Percentiles rank a stretch among this genome's conserved stretches.
Conservation (phyloP, 2,113 vertebrate genomes). For the Danionella cerebrum region DNA sequence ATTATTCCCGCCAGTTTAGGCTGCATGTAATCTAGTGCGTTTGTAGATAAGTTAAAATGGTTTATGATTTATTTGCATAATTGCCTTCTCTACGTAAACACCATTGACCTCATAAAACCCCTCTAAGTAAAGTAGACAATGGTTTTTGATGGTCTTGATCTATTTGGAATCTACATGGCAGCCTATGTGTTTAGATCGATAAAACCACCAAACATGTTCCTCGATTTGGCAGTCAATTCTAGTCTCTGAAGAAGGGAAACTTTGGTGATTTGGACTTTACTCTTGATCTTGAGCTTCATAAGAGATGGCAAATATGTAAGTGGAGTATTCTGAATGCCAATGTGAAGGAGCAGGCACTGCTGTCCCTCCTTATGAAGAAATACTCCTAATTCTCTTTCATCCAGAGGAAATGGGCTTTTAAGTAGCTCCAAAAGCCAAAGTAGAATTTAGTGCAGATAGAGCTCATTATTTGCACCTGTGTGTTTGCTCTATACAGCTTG, state of each 20-base stretch:
- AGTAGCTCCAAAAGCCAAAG: slow-evolving; percentile 52
- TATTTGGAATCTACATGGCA: background rate
- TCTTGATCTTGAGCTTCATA: slow-evolving; percentile 67
- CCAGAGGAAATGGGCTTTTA: slow-evolving; percentile 56
- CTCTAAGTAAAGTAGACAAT: slow-evolving; percentile 83
- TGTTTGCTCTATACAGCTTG: slow-evolving; percentile 82
- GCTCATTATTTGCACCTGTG: slow-evolving; percentile 48
- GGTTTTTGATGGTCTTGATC: slow-evolving; percentile 18
- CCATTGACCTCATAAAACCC: slow-evolving; percentile 81
- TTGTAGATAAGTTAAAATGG: slow-evolving; percentile 54
- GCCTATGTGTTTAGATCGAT: background rate
- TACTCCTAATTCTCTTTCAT: slow-evolving; percentile 66
- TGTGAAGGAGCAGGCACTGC: slow-evolving; percentile 83
- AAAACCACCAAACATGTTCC: no score
- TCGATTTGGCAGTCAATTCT: background rate
- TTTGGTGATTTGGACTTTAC: slow-evolving; percentile 53
- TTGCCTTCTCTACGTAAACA: slow-evolving; percentile 97
- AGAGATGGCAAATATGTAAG: slow-evolving; percentile 99
- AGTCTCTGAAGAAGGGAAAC: background rate
- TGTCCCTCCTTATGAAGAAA: slow-evolving; percentile 80
- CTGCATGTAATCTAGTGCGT: slow-evolving; percentile 82
- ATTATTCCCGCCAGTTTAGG: slow-evolving; percentile 90
- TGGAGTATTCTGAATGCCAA: slow-evolving; percentile 91
- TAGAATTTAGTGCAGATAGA: slow-evolving; percentile 70
- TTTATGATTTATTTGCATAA: slow-evolving; percentile 82